Evolutionary conservation across 2,888 invertebrate species (phyloP).

Genomic region (Latrodectus elegans): DNA sequence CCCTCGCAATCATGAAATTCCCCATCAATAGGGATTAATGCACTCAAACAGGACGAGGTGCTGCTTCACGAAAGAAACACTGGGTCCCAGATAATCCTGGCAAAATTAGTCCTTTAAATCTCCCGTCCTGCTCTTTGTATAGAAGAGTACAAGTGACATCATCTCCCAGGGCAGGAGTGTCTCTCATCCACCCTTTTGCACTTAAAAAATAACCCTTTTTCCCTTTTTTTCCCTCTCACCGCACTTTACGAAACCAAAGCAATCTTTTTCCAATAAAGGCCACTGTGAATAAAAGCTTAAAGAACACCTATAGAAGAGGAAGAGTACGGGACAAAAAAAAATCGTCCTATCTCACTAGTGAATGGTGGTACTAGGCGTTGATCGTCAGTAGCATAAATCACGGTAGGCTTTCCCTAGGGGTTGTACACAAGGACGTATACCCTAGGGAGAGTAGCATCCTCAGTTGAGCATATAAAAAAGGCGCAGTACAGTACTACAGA

Average conservation of each 20-base stretch:
- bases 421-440: neutral
- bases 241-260: slow-evolving; percentile 9
- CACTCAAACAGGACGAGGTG: neutral
- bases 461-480: neutral
- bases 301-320: slow-evolving; percentile 4
- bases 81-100: neutral
- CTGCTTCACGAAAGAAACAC: slow-evolving; percentile 2
- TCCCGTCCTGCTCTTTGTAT: neutral
- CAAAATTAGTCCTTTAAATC: slow-evolving; percentile 2
- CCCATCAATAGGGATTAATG: slow-evolving; percentile 5
- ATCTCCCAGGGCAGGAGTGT: neutral
- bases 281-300: slow-evolving; percentile 31
- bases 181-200: slow-evolving; percentile 1
- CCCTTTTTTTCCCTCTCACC: neutral
- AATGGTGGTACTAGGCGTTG: slow-evolving; percentile 45
- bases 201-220: neutral
- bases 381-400: slow-evolving; percentile 52
- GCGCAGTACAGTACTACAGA: neutral
- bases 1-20: neutral
- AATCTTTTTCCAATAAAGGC: slow-evolving; percentile 36
- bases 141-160: neutral
- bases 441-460: neutral
- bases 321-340: neutral
- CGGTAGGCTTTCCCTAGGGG: slow-evolving; percentile 17
- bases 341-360: slow-evolving; percentile 14